A percentile compares a stretch with the other conserved stretches of the same genome.
phyloP scores from a whole-genome alignment of 2,113 vertebrate genomes.

The Australoheros scitulus region DNA sequence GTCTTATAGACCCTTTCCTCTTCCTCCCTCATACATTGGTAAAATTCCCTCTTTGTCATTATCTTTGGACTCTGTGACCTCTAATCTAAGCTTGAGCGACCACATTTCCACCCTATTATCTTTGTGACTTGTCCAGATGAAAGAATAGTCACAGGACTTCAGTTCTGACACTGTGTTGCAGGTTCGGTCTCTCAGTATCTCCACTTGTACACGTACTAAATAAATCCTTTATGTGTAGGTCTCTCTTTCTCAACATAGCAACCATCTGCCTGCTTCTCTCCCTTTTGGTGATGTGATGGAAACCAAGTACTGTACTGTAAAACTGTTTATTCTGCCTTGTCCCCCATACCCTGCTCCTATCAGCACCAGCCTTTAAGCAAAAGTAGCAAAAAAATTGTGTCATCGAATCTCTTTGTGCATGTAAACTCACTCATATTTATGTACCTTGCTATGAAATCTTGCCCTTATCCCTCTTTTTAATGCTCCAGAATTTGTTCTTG shows the following conservation, averaged over 20 bases:
- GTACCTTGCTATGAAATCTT: slow-evolving; percentile 71
- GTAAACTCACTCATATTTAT: slow-evolving; percentile 78
- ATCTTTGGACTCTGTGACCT: slow-evolving; percentile 34
- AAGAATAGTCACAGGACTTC: slow-evolving; percentile 28
- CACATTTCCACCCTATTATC: slow-evolving; percentile 9
- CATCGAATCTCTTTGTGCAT: slow-evolving; percentile 71
- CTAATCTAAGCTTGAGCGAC: slow-evolving; percentile 13
- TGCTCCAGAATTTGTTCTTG: slow-evolving; percentile 72
- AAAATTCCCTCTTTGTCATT: slow-evolving; percentile 17
- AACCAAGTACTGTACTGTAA: slow-evolving; percentile 73
- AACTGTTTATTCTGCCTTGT: slow-evolving; percentile 61
- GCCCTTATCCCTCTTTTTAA: slow-evolving; percentile 43
- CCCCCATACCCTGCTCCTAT: slow-evolving; percentile 49
- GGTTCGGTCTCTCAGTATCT: slow-evolving; percentile 38
- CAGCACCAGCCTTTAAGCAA: slow-evolving; percentile 70
- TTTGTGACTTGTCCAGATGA: slow-evolving; percentile 16
- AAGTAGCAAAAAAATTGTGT: slow-evolving; percentile 52
- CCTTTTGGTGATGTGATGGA: slow-evolving; percentile 66
- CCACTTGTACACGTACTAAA: slow-evolving; percentile 37
- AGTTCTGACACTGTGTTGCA: slow-evolving; percentile 25
- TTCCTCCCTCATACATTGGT: slow-evolving; percentile 46
- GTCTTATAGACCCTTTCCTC: slow-evolving; percentile 32
- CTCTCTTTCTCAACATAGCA: slow-evolving; percentile 20
- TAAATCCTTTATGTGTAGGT: slow-evolving; percentile 38
- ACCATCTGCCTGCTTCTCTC: slow-evolving; percentile 40